Base-by-base conservation (phyloP, 2,888 invertebrate genomes). In the Mamestra brassicae region DNA sequence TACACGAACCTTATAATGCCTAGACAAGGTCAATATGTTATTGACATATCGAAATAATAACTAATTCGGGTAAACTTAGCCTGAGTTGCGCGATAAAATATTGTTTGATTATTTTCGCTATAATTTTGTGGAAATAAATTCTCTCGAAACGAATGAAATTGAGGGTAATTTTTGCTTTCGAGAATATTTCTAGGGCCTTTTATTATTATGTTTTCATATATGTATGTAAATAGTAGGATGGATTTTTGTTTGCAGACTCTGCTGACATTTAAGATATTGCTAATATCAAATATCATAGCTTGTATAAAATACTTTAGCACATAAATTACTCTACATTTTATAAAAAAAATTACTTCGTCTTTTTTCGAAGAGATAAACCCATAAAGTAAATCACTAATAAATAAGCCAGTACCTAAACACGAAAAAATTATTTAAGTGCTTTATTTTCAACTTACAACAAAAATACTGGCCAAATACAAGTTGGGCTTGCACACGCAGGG, bases 21-120 rank as follows among this genome's bases (percentile, higher is more conserved):
- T 65, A 84, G 78, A 79, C 82, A 63, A 75, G 74, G 71, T 81
- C 74, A 61, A 84, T 77, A 74, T 79, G 71, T 77, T 77, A 78
- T 66, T 76, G 71, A 74, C 73, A 78, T 73, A 64, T 15, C 50
- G 63, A 69, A 78, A 54, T 70, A 60, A 73, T 63, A 74, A 72
- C 47, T 75, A 74, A 77, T 77, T 77, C 34, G 2, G 13, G 17
- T 47, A 58, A 68, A 80, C 17, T 67, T 63, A 34, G 50, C 69
- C 68, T 38, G 67, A 62, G 38, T 62, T 79, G 50, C 42, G 47
- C 34, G 58, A 74, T 76, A 71, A 70, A 75, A 66, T 83, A 66
- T 69, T 50, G 8, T 57, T 72, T 45, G 50, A 52, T 73, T 73
- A 74, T 71, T 67, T 75, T 75, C 26, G 26, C 50, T 52, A 17